Conservation (phyloP, 2,888 invertebrate species). For the Eilema depressum region DNA sequence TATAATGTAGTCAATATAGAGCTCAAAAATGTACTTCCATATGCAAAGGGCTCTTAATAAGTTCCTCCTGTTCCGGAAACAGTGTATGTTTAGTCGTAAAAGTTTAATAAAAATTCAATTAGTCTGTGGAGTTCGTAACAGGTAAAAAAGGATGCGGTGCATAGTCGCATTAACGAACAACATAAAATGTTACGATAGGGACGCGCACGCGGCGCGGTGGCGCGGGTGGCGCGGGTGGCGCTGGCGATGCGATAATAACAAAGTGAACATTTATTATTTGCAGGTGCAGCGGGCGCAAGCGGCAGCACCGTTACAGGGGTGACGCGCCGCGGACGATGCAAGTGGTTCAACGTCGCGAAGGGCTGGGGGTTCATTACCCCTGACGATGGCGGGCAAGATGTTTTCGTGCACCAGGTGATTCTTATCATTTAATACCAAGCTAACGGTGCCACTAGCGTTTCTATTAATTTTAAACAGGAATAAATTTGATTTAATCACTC, state of each 20-base stretch:
- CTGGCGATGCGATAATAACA: conserved; percentile 36
- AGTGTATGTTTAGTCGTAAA: conserved; percentile 27
- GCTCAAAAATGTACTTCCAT: not conserved
- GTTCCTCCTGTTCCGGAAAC: conserved; percentile 35
- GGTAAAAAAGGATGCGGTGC: conserved; percentile 34
- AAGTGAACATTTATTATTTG: conserved; percentile 55
- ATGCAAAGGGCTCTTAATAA: not conserved
- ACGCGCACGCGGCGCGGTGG: conserved; percentile 7
- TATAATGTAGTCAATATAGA: not conserved
- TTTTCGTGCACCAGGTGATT: conserved; percentile 97
- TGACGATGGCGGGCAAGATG: conserved; percentile 95
- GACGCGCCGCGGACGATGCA: conserved; percentile 93
- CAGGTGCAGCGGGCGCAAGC: conserved; percentile 72
- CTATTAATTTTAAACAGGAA: conserved; percentile 21
- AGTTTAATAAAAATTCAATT: conserved; percentile 42
- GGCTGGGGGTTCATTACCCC: conserved; percentile 98
- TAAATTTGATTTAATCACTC: conserved; percentile 31
- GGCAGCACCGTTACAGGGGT: conserved; percentile 83
- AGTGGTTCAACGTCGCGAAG: conserved; percentile 98
- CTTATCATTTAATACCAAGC: conserved; percentile 42
- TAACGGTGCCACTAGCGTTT: conserved; percentile 24
- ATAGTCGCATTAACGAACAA: conserved; percentile 2
- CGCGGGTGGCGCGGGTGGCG: not conserved
- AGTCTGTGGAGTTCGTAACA: conserved; percentile 37
- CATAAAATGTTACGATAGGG: conserved; percentile 1